Percentiles rank a stretch among this genome's conserved stretches.
Evolutionary conservation across 1,140 invertebrate species (phyloP).

Genomic region (Kradibia gibbosae): DNA sequence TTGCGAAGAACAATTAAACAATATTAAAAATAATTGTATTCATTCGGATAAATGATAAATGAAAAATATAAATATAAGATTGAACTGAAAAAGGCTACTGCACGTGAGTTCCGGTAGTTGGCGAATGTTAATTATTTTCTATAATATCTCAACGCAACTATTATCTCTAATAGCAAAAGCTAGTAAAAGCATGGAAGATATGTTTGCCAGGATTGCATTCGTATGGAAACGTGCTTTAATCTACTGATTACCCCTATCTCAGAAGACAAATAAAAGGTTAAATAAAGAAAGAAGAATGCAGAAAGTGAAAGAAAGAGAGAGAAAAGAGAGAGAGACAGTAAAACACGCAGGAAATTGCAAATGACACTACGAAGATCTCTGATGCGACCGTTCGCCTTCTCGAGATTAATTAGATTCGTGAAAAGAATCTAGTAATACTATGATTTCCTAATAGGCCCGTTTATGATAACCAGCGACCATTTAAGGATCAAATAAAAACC

Average conservation of each 20-base stretch:
- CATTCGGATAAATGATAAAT: background rate
- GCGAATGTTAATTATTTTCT: constrained; percentile 15
- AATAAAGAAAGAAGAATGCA: background rate
- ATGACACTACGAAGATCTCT: background rate
- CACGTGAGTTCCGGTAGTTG: background rate
- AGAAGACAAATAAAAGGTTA: background rate
- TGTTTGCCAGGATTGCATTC: no score
- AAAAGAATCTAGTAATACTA: constrained; percentile 10
- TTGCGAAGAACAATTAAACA: background rate
- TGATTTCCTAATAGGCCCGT: constrained; percentile 30
- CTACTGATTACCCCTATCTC: constrained; percentile 28
- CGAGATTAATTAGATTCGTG: constrained; percentile 21
- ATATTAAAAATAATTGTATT: background rate
- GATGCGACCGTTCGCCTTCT: background rate
- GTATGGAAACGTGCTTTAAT: constrained; percentile 41
- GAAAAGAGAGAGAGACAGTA: background rate
- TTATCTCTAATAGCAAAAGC: background rate
- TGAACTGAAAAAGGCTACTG: no score
- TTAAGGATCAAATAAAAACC: constrained; percentile 34
- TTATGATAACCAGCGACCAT: constrained; percentile 43
- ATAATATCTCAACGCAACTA: background rate
- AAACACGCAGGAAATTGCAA: constrained; percentile 10
- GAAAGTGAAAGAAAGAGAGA: constrained; percentile 9
- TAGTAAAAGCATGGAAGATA: background rate
- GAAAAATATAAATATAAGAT: background rate